Conservation (phyloP, 2,113 vertebrate genomes). For the Aegotheles bennettii region DNA sequence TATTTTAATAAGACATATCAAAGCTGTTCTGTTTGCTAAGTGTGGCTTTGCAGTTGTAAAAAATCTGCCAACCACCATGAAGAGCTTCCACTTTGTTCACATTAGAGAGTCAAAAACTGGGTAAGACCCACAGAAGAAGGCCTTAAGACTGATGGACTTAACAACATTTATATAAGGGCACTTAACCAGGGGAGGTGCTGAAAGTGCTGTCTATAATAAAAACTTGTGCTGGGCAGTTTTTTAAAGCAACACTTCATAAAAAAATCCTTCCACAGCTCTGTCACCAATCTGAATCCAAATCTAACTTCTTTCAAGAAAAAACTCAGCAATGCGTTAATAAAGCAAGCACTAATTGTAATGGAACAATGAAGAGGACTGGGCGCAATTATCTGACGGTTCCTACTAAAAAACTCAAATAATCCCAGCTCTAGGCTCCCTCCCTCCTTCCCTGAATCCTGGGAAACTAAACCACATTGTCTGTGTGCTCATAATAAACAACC, state of each 20-base stretch:
- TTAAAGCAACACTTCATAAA: not conserved
- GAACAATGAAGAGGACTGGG: constrained; percentile 27
- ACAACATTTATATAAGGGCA: not conserved
- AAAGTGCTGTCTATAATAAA: not conserved
- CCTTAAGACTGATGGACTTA: not conserved
- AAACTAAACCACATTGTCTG: constrained; percentile 1
- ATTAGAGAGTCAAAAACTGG: not conserved
- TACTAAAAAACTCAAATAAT: not conserved
- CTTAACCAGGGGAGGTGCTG: not conserved
- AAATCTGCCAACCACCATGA: not conserved
- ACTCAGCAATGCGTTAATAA: not conserved
- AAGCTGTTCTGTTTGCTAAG: not conserved
- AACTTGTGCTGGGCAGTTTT: not conserved
- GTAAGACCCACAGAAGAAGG: not conserved
- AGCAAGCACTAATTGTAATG: not conserved
- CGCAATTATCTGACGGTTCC: not conserved
- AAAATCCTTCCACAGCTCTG: not conserved
- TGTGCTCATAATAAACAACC: constrained; percentile 6
- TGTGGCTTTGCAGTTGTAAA: not conserved
- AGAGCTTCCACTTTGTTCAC: not conserved
- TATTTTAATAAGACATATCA: not conserved
- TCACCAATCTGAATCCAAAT: not conserved
- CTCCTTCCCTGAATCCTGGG: not conserved
- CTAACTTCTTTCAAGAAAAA: not conserved
- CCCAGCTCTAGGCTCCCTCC: not conserved